Base-by-base conservation (phyloP, 2,113 vertebrate species). In the Apteryx mantelli region DNA sequence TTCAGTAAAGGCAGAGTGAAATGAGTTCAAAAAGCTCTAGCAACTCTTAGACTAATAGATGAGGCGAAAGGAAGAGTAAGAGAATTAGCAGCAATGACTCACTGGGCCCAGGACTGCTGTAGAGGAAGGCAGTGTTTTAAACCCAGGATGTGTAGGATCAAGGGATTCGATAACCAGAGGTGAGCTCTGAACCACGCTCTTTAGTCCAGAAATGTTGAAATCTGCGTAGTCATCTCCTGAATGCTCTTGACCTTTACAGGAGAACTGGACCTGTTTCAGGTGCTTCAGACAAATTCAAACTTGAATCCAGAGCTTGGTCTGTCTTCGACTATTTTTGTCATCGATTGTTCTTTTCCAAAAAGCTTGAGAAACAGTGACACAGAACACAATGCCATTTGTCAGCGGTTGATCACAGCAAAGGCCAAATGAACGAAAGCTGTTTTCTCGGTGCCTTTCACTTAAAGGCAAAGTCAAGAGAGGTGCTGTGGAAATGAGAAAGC, bases 331-430 rank as follows among this genome's bases (percentile, higher is more conserved):
- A 34, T 60, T 60, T 34, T 60, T 60, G 32, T 32, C 10, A 34
- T 34, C 10, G 5, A 48, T 32, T 34, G 17, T 60, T 60, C 32
- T 60, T 60, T 18, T 17, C 10, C 30, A 30, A 34, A 17, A 60
- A 60, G 32, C 56, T 32, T 34, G 30, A 5, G 56, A 56, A 17
- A 16, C 25, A 5, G 42, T 11, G 12, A 16, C 50, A 7, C 21
- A 4, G 60, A 30, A 17, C 0, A 0, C 0, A 9, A 28, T 15
- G 36, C 36, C 8, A 2, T 22, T 63, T 38, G 42, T 55, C 81
- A 36, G 52, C 11, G n/a, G 4, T 24, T 75, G 32, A 2, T 28
- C 55, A 65, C n/a, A 60, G 58, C 90, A 36, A 34, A 34, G 53
- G 77, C 30, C n/a, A 11, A 32, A 58, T 64, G 32, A 18, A 9